Evolutionary conservation across 2,888 invertebrate species (phyloP), one percentile per base, ranked within the genome.

Genomic region (Chirona hameri): DNA sequence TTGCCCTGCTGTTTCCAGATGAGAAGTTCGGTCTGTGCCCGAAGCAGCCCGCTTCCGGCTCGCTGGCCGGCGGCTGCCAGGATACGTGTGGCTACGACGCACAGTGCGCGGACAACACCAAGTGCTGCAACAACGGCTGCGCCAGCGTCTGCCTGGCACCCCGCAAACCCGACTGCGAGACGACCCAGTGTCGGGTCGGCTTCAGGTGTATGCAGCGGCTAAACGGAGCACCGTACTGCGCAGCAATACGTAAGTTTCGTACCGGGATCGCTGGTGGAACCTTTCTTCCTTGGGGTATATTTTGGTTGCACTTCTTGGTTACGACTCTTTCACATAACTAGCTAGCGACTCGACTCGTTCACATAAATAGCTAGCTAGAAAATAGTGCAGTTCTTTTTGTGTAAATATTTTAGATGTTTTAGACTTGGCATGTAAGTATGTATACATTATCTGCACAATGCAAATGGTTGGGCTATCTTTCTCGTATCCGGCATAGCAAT

Each of bases 51-150:
- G 18, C 31, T 4, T 7, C 31, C 5, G n/a, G n/a, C n/a, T 31
- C 29, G 29, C 72, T 52, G 31, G 29, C 15, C 15, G 31, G 72
- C 31, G 72, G 18, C 76, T 76, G 76, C n/a, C 12, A 1, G 52
- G 29, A 29, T 21, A 9, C n/a, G 52, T 80, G 80, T 27, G 52
- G 24, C 27, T 27, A 52, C 21, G 80, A 80, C 29, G 21, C 80
- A 3, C 80, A 80, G 29, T 80, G 80, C 29, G 52, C 18, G 0
- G 27, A 55, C 52, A 24, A 27, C 9, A 1, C 27, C 27, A 80
- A 52, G 29, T 80, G 80, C 80, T 80, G 80, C 55, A 24, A 9
- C 27, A 52, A 27, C 80, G 80, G 80, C 80, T 80, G 80, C 18
- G 52, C 27, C 4, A 27, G 52, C 48, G 29, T 39, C 27, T 80